Percentiles rank a stretch among this genome's conserved stretches.
Evolutionary conservation across 2,888 invertebrate genomes (phyloP).

Genomic region (Clivina fossor): DNA sequence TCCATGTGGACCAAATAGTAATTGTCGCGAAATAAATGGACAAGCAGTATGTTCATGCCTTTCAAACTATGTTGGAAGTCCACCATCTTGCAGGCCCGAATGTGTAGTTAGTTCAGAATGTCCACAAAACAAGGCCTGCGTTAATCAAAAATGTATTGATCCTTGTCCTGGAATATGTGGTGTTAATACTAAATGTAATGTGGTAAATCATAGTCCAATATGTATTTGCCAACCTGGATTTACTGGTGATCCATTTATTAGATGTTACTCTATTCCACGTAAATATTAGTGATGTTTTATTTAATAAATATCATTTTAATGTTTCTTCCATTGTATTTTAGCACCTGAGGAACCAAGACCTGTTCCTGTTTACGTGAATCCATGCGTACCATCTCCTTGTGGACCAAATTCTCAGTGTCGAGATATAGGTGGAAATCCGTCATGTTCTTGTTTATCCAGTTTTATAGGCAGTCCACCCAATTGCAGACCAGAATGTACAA

Average conservation of each 20-base stretch:
- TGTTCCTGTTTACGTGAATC: constrained; percentile 56
- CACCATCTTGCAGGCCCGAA: constrained; percentile 69
- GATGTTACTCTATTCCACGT: constrained; percentile 57
- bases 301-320: background rate
- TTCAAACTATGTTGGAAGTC: constrained; percentile 61
- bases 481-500: constrained; percentile 73
- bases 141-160: constrained; percentile 65
- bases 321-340: constrained; percentile 39
- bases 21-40: constrained; percentile 61
- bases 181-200: constrained; percentile 60
- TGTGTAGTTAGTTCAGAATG: constrained; percentile 68
- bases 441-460: constrained; percentile 65
- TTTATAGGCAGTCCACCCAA: constrained; percentile 72
- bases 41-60: constrained; percentile 66
- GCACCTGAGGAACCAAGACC: constrained; percentile 50
- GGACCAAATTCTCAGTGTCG: constrained; percentile 77
- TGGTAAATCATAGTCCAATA: constrained; percentile 75
- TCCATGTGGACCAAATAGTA: constrained; percentile 68
- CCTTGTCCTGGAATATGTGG: constrained; percentile 65
- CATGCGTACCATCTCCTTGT: constrained; percentile 73
- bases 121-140: constrained; percentile 61
- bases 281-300: no score
- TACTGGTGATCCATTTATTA: constrained; percentile 72
- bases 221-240: constrained; percentile 70
- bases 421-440: constrained; percentile 55